Base-by-base conservation (phyloP, 2,113 vertebrate genomes). In the Promerops cafer region DNA sequence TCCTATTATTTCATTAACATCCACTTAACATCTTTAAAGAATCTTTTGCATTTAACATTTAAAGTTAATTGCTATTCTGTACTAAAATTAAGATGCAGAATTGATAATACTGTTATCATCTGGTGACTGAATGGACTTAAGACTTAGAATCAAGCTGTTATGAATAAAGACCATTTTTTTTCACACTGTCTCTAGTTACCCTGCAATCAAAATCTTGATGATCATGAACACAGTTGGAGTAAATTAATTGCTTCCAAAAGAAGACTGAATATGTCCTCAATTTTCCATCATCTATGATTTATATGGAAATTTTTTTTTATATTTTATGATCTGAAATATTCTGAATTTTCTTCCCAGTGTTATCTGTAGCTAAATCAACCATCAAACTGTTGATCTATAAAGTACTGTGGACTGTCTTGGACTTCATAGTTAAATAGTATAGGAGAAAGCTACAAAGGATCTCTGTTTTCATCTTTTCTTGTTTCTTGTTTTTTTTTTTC, bases 401-500 rank as follows among this genome's bases (percentile, higher is more conserved):
- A 28, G 6, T 30, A 37, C 6, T 30, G 2, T 37, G 17, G 53
- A 22, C 3, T 28, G 13, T 39, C 17, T 39, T 39, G 22, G 28
- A 22, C 28, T 81, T 40, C 17, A 45, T 6, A 16, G 6, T 47
- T 56, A 37, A 45, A 37, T 16, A 66, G 16, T 19, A 21, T 10
- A 81, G 33, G 15, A 60, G 21, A 45, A 11, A 50, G 6, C 6
- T 39, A 39, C 24, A 39, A 40, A 66, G 6, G 10, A 37, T 31
- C 6, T 20, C 7, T 18, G 2, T 5, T 9, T 4, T 8, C 8
- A 9, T 19, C 4, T 4, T 16, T 13, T 35, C 8, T 52, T 21
- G 5, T 23, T 47, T 20, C 44, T 50, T 13, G 23, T 12, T 49
- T 12, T 17, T 45, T 14, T 7, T 31, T 16, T 10, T 65, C 28